Base-by-base conservation (phyloP, 2,113 vertebrate genomes). In the Ranitomeya imitator region DNA sequence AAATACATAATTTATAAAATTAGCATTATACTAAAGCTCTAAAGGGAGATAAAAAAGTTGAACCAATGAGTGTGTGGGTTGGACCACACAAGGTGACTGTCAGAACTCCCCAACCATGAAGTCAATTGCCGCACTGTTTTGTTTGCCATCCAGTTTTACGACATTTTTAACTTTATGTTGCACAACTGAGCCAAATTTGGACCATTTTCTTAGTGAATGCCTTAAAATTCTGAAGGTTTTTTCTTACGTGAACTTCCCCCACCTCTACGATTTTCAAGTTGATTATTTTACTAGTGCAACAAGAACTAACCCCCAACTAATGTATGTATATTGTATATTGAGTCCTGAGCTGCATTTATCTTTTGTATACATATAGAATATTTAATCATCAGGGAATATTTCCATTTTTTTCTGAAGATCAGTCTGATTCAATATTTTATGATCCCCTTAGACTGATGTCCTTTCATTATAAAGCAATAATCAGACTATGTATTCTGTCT, bases 401-500 rank as follows among this genome's bases (percentile, higher is more conserved):
- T 31, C 61, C 26, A 16, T 76, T 81, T 59, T 11, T 79, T 61
- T 81, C 57, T 60, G 23, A 15, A 61, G 77, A 15, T 79, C 77
- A 79, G 79, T 81, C 79, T 18, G 26, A 60, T 81, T 37, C 79
- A 23, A 60, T 26, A 31, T 81, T 18, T 37, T 61, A 14, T 67
- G 37, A 83, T 7, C 63, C 82, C 60, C 45, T 52, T 26, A 55
- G 82, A 55, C 81, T 61, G 79, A 81, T 15, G 4, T 37, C 55
- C 21, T 67, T 55, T 84, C 54, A 13, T 84, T 69, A 31, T n/a
- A 84, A 84, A 84, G 82, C 82, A 84, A 84, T 84, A 84, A 84
- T 69, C 63, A 71, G 63, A 60, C 57, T 67, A 6, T 67, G 45
- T 83, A 67, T 84, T 84, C 82, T 84, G 63, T 23, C 51, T 55